A percentile compares a stretch with the other conserved stretches of the same genome.
Conservation (phyloP, 2,797 vertebrate species). For the Emydoidea blandingii region DNA sequence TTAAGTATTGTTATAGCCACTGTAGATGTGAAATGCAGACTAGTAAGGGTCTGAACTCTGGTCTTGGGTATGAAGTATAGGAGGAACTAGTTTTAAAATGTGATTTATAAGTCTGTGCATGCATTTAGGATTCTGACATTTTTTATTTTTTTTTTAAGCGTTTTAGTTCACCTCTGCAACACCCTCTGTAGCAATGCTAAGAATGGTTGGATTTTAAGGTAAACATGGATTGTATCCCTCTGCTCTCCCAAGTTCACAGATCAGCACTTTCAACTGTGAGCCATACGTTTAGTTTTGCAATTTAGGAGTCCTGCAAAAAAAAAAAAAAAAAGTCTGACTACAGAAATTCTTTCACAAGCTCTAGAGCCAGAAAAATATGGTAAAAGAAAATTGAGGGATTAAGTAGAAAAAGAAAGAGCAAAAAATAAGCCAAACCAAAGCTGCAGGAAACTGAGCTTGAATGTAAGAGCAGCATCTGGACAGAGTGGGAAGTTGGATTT, state of each 20-base stretch:
- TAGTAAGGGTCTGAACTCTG: neutral
- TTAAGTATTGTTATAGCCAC: neutral
- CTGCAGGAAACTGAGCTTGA: slow-evolving; percentile 68
- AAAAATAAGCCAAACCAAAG: slow-evolving; percentile 61
- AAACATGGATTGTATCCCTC: neutral
- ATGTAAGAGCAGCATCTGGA: slow-evolving; percentile 38
- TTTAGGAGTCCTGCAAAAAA: slow-evolving; percentile 5
- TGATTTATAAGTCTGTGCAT: neutral
- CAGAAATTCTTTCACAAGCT: neutral
- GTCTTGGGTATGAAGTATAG: neutral
- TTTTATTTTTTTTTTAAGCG: neutral
- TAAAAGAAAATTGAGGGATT: slow-evolving; percentile 59
- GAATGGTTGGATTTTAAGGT: slow-evolving; percentile 5
- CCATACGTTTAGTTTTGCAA: neutral
- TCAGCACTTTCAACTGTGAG: neutral
- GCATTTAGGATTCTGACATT: neutral
- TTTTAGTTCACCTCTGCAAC: neutral
- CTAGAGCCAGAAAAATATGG: neutral
- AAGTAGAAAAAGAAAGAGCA: slow-evolving; percentile 9
- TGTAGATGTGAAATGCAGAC: neutral
- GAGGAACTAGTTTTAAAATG: neutral
- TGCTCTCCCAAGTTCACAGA: neutral
- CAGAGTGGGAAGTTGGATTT: slow-evolving; percentile 50
- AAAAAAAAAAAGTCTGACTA: neutral
- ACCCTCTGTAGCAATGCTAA: rapidly evolving